Conservation (phyloP, 2,888 invertebrate genomes). For the Danaus chrysippus region DNA sequence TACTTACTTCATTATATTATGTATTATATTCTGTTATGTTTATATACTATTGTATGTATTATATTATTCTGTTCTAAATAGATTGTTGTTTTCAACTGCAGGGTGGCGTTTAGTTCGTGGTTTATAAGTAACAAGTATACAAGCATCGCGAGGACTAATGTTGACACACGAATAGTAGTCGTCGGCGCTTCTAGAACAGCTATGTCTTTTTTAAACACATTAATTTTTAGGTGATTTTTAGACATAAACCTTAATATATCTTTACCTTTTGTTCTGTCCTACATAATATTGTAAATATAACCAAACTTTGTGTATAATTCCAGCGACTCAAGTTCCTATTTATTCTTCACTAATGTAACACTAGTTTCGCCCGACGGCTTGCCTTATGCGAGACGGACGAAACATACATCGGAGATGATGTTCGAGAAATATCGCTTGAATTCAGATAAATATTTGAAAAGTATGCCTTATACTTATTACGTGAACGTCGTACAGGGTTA, state of each 20-base stretch:
- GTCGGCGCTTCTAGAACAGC: slow-evolving; percentile 82
- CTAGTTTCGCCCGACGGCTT: slow-evolving; percentile 82
- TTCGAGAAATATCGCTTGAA: slow-evolving; percentile 68
- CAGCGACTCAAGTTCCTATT: slow-evolving; percentile 63
- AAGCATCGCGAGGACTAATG: slow-evolving; percentile 62
- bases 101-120: slow-evolving; percentile 61
- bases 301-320: slow-evolving; percentile 24
- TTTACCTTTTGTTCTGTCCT: slow-evolving; percentile 2
- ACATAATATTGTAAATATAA: not conserved
- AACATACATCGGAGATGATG: slow-evolving; percentile 62
- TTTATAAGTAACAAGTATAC: slow-evolving; percentile 68
- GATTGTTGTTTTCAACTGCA: slow-evolving; percentile 32
- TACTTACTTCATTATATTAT: too few species aligned
- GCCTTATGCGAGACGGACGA: slow-evolving; percentile 51
- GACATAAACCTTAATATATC: slow-evolving; percentile 7
- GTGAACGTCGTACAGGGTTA: slow-evolving; percentile 81
- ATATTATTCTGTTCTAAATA: not conserved
- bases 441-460: slow-evolving; percentile 71
- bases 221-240: slow-evolving; percentile 72
- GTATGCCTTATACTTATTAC: slow-evolving; percentile 81
- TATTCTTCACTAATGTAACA: slow-evolving; percentile 84
- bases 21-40: too few species aligned
- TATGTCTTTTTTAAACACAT: slow-evolving; percentile 78
- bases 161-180: slow-evolving; percentile 80
- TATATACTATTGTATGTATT: too few species aligned